Evolutionary conservation across 2,797 vertebrate genomes (phyloP), one percentile per base, ranked within the genome.

Genomic region (Tadarida brasiliensis): DNA sequence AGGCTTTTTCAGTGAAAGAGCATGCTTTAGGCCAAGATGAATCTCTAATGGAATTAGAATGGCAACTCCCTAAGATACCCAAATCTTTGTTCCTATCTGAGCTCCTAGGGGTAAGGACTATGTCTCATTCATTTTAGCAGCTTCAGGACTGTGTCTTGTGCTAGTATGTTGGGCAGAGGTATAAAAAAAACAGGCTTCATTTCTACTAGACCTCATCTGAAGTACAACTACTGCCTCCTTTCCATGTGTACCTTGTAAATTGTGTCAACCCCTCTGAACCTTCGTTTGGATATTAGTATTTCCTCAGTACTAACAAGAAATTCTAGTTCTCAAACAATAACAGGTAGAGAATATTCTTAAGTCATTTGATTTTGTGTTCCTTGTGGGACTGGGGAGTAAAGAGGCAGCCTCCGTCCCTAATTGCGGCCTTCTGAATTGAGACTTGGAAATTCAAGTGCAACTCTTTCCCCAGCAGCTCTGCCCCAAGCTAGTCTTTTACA

Each of bases 401-500:
- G 80, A 95, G 67, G 67, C 76, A 59, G 57, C 65, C 39, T 93
- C 59, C 30, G 84, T 33, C 51, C 59, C 57, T 76, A 44, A 85
- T 35, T 94, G 35, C 85, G 81, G 63, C 87, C 76, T 96, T 94
- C 87, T 44, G 57, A 97, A 85, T 74, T 0, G 9, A 73, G 57
- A 86, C 39, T 81, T 94, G 51, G 68, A 91, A 90, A 88, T 88
- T 92, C 80, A 95, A 90, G 61, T 35, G 28, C 17, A 87, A 44
- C 35, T 95, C 67, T 94, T 92, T 86, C 65, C 93, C 56, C 16
- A 95, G 56, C 33, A 94, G 59, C 85, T 85, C 54, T 94, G 51
- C 90, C 78, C 70, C 54, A 95, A 95, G 78, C 87, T 85, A 61
- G 35, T 91, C 90, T 96, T 97, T 96, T 94, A 95, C 44, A 92